Conservation (phyloP, 2,797 vertebrate species). For the Toxotes lorentzi region DNA sequence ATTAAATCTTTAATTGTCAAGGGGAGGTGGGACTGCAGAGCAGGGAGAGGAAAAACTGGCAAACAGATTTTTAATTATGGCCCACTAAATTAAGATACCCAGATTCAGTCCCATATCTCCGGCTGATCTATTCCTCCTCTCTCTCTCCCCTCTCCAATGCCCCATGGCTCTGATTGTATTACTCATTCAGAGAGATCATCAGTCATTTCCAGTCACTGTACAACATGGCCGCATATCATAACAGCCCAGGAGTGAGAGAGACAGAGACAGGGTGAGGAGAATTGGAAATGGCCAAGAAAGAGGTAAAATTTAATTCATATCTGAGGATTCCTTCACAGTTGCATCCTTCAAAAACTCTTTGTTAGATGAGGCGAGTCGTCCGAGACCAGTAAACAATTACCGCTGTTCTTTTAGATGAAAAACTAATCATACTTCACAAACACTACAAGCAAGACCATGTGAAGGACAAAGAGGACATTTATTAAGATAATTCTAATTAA, state of each 20-base stretch:
- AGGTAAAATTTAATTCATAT: constrained; percentile 32
- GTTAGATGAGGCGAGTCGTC: constrained; percentile 8
- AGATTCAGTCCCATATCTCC: constrained; percentile 73
- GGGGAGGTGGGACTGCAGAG: constrained; percentile 70
- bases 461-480: not conserved
- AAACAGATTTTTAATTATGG: constrained; percentile 87
- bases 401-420: not conserved
- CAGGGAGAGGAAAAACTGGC: constrained; percentile 76
- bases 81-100: constrained; percentile 83
- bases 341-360: not conserved
- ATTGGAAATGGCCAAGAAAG: constrained; percentile 30
- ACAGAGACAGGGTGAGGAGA: constrained; percentile 32
- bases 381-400: constrained; percentile 27
- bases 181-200: constrained; percentile 81
- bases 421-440: not conserved
- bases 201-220: constrained; percentile 75
- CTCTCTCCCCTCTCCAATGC: constrained; percentile 53
- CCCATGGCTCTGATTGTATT: constrained; percentile 80
- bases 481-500: constrained; percentile 27
- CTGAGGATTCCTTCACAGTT: constrained; percentile 23
- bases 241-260: constrained; percentile 42
- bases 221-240: constrained; percentile 67
- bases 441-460: not conserved
- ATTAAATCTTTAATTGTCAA: constrained; percentile 86
- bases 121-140: constrained; percentile 72